phyloP scores from a whole-genome alignment of 2,888 invertebrate genomes.

The Saturnia japonica region DNA sequence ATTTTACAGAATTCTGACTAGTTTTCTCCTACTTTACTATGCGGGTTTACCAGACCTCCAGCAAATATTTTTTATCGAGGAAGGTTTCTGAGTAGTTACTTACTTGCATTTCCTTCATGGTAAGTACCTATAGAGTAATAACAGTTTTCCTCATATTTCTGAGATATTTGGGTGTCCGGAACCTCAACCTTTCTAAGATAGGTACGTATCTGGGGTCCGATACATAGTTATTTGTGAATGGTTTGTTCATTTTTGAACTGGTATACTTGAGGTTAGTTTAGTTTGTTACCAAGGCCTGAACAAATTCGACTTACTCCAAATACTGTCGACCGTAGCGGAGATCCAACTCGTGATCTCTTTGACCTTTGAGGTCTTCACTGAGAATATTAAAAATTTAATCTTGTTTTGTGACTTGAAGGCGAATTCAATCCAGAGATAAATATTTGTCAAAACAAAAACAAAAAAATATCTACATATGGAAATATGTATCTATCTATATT shows the following conservation, averaged over 20 bases:
- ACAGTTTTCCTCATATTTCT: too few relatives aligned
- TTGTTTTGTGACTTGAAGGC: neutral
- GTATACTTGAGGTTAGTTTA: slow-evolving; percentile 11
- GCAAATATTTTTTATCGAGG: neutral
- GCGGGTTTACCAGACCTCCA: neutral
- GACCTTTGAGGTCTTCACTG: neutral
- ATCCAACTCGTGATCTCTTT: neutral
- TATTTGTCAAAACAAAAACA: neutral
- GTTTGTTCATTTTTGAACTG: neutral
- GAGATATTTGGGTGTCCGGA: too few relatives aligned
- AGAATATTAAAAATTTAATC: neutral
- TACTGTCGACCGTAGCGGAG: neutral
- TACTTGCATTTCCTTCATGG: neutral
- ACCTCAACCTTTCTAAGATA: neutral
- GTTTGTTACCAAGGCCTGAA: neutral
- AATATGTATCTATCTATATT: neutral
- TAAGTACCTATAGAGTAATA: too few relatives aligned
- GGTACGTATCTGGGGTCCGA: neutral
- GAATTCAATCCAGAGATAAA: too few relatives aligned
- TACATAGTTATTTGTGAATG: neutral
- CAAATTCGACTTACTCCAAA: neutral
- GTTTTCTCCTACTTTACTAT: neutral
- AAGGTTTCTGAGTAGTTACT: neutral
- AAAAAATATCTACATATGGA: neutral
- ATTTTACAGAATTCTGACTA: too few relatives aligned